Conservation (phyloP, 2,888 invertebrate genomes). For the Amiota communis region DNA sequence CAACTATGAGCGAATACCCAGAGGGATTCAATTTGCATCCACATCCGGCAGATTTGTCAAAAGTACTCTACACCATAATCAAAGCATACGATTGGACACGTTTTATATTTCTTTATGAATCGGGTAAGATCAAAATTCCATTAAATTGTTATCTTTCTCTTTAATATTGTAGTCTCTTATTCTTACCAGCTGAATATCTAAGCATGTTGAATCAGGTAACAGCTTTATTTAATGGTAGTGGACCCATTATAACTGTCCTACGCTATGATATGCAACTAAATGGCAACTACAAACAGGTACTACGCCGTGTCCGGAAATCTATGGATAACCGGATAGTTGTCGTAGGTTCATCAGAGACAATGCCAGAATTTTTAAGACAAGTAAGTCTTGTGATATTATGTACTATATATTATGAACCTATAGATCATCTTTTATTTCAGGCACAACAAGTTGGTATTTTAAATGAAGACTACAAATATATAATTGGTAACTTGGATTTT, state of each 20-base stretch:
- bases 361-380: constrained; percentile 76
- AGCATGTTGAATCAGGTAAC: constrained; percentile 83
- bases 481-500: constrained; percentile 87
- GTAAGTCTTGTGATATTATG: constrained; percentile 43
- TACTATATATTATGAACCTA: background rate
- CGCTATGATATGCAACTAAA: constrained; percentile 79
- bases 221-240: constrained; percentile 77
- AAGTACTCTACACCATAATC: constrained; percentile 81
- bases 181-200: constrained; percentile 75
- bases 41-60: constrained; percentile 77
- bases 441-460: constrained; percentile 97
- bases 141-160: too few species aligned
- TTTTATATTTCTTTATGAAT: constrained; percentile 82
- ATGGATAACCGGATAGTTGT: constrained; percentile 82
- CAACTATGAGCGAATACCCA: constrained; percentile 80
- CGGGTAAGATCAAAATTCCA: too few species aligned
- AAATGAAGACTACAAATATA: constrained; percentile 90
- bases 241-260: constrained; percentile 76
- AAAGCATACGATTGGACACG: constrained; percentile 84
- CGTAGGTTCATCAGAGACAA: constrained; percentile 79
- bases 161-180: background rate
- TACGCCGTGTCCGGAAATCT: constrained; percentile 81
- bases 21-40: constrained; percentile 82
- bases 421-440: constrained; percentile 45
- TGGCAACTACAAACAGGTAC: constrained; percentile 79